Evolutionary conservation across 2,113 vertebrate species (phyloP).

Genomic region (Cariama cristata): DNA sequence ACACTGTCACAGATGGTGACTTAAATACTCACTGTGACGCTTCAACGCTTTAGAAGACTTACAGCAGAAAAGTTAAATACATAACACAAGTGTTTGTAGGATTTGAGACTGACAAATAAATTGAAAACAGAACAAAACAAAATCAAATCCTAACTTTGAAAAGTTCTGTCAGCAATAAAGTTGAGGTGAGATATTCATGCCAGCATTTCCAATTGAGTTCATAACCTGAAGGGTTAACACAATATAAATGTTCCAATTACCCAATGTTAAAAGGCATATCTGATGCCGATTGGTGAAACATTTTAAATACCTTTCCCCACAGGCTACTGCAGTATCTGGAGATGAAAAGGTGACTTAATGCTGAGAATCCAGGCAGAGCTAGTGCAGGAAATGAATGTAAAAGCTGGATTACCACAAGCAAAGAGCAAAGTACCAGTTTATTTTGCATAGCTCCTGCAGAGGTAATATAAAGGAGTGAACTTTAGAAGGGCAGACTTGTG

Average conservation of each 20-base stretch:
- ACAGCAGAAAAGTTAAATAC: background rate
- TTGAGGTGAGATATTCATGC: background rate
- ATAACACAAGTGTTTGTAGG: background rate
- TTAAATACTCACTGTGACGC: background rate
- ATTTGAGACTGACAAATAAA: background rate
- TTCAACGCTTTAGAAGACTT: background rate
- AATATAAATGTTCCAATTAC: background rate
- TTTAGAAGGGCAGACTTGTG: background rate
- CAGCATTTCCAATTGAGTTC: background rate
- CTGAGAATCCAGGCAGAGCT: background rate
- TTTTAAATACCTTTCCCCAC: background rate
- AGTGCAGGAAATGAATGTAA: background rate
- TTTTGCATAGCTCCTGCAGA: background rate
- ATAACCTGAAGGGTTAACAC: background rate
- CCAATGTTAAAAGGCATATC: background rate
- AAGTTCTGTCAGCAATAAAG: background rate
- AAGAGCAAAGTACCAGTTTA: background rate
- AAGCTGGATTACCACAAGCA: background rate
- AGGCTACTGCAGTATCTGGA: background rate
- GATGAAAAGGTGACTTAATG: background rate
- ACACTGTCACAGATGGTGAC: background rate
- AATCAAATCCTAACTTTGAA: background rate
- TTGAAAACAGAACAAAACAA: background rate
- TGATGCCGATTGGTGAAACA: background rate
- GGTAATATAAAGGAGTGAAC: background rate